Evolutionary conservation across 1,140 invertebrate genomes (phyloP), one percentile per base, ranked within the genome.

Genomic region (Aphis gossypii): DNA sequence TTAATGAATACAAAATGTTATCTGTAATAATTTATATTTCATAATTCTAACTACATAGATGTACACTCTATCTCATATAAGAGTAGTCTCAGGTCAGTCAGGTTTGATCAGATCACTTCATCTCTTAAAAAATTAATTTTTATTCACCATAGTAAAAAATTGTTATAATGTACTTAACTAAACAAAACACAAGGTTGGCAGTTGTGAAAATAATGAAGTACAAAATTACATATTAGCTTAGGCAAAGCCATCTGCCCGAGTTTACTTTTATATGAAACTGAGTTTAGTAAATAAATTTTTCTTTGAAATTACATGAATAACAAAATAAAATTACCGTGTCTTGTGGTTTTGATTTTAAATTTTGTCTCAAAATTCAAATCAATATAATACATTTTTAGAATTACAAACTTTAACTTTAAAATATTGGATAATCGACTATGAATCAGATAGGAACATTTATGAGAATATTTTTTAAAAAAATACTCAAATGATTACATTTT

Each of bases 331-430:
- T 76, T 76, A 76, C 60, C 60, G 1, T 76, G 30, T n/a, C 5
- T 76, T 76, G 11, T n/a, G 7, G 48, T 51, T 51, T 68, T 68
- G 30, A 25, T 68, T 30, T n/a, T 30, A 60, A n/a, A 6, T n/a
- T 76, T 35, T n/a, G 21, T n/a, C n/a, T 76, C 4, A 76, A n/a
- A 76, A n/a, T n/a, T 76, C 30, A 76, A 68, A 18, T 30, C 14
- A n/a, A 5, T n/a, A 76, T n/a, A 76, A n/a, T 76, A 76, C n/a
- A 76, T 76, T 14, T 76, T 35, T 35, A 76, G n/a, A 76, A 76
- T 76, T n/a, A 35, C 60, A 76, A 76, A 76, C n/a, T 76, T 76
- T 76, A 76, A 76, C 60, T 76, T n/a, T n/a, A n/a, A 76, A n/a
- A 76, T 35, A 76, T n/a, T 76, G n/a, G n/a, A 76, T 76, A n/a